phyloP scores from a whole-genome alignment of 2,888 invertebrate species.

The Andrena bicolor region DNA sequence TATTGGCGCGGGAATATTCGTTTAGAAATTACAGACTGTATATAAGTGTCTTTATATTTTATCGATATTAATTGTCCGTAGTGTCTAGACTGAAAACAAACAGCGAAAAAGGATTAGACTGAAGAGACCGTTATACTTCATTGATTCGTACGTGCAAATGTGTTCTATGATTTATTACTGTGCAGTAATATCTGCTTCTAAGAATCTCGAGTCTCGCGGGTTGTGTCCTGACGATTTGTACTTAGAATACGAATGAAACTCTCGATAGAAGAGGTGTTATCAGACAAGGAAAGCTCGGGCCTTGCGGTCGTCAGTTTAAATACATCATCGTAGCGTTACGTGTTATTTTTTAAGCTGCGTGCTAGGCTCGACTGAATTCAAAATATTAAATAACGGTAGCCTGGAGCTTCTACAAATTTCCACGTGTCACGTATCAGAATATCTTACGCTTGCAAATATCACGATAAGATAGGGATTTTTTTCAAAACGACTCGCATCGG shows the following conservation, averaged over 20 bases:
- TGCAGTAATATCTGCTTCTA: not conserved
- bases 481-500: too few relatives aligned
- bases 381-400: not conserved
- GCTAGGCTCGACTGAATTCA: not conserved
- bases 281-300: not conserved
- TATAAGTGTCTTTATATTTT: too few relatives aligned
- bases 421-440: not conserved
- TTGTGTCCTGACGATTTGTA: not conserved
- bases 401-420: not conserved
- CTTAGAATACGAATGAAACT: not conserved
- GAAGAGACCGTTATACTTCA: not conserved
- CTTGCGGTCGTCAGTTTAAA: not conserved
- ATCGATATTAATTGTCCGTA: too few relatives aligned
- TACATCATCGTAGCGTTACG: not conserved
- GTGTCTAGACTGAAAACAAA: too few relatives aligned
- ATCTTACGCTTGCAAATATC: not conserved
- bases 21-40: too few relatives aligned
- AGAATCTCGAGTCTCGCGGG: not conserved
- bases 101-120: too few relatives aligned
- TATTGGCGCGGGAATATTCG: too few relatives aligned
- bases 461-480: not conserved
- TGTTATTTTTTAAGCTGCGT: not conserved
- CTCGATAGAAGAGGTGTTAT: conserved; percentile 13
- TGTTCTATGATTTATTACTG: not conserved
- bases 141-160: not conserved